Evolutionary conservation across 2,797 vertebrate species (phyloP).

Genomic region (Chelmon rostratus): DNA sequence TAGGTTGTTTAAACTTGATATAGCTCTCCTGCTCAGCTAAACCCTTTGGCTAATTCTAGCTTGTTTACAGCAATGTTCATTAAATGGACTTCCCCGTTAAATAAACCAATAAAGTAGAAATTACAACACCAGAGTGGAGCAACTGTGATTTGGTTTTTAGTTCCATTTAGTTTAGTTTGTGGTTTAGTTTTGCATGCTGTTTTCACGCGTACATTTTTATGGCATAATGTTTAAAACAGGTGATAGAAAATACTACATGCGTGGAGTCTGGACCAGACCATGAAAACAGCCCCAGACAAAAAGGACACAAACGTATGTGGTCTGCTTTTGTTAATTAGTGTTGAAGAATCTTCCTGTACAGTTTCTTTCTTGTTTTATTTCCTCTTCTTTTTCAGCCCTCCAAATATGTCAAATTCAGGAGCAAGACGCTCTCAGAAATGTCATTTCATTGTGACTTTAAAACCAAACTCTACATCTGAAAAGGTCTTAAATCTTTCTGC

Average conservation of each 20-base stretch:
- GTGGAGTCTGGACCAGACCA: not conserved
- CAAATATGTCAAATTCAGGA: constrained; percentile 22
- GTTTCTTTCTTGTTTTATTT: not conserved
- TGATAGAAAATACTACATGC: not conserved
- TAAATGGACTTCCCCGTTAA: not conserved
- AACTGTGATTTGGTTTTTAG: not conserved
- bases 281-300: not conserved
- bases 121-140: not conserved
- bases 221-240: not conserved
- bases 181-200: constrained; percentile 12
- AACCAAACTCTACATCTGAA: not conserved
- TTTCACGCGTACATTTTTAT: not conserved
- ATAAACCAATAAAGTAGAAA: constrained; percentile 4
- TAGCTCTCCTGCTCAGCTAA: not conserved
- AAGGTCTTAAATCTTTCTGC: not conserved
- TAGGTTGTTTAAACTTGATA: not conserved
- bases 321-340: not conserved
- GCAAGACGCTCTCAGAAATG: constrained; percentile 42
- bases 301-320: not conserved
- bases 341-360: not conserved
- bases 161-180: not conserved
- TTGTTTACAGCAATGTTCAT: not conserved
- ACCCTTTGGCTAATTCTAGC: not conserved
- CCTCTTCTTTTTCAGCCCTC: not conserved
- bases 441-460: constrained; percentile 47